A percentile compares a stretch with the other conserved stretches of the same genome.
Evolutionary conservation across 2,797 vertebrate species (phyloP).

Genomic region (Gambelia wislizenii): DNA sequence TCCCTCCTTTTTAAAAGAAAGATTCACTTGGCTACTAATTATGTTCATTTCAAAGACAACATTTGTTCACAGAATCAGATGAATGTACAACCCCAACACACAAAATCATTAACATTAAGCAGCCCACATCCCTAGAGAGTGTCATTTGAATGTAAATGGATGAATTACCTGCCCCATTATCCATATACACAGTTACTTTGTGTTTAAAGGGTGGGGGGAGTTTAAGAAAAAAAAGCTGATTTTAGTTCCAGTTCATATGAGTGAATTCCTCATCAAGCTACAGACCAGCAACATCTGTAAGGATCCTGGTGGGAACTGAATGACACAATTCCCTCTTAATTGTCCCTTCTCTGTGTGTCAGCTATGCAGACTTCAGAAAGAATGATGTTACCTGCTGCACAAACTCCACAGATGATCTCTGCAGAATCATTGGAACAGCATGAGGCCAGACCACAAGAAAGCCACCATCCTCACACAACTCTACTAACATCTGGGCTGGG

Average conservation of each 20-base stretch:
- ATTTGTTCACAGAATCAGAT: background rate
- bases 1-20: background rate
- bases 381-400: background rate
- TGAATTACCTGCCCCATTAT: background rate
- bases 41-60: background rate
- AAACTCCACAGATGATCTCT: background rate
- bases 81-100: background rate
- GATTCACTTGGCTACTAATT: background rate
- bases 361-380: background rate
- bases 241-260: background rate
- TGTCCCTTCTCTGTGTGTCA: background rate
- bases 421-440: background rate
- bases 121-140: background rate
- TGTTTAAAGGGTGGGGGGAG: background rate
- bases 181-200: background rate
- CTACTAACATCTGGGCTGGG: background rate
- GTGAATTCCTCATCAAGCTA: background rate
- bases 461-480: too few relatives aligned
- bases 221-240: background rate
- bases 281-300: background rate
- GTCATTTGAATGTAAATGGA: background rate
- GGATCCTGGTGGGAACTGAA: background rate
- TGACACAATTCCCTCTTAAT: background rate
- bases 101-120: background rate
- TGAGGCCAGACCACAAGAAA: background rate